Evolutionary conservation across 2,797 vertebrate genomes (phyloP).

Genomic region (Nannoperca australis): DNA sequence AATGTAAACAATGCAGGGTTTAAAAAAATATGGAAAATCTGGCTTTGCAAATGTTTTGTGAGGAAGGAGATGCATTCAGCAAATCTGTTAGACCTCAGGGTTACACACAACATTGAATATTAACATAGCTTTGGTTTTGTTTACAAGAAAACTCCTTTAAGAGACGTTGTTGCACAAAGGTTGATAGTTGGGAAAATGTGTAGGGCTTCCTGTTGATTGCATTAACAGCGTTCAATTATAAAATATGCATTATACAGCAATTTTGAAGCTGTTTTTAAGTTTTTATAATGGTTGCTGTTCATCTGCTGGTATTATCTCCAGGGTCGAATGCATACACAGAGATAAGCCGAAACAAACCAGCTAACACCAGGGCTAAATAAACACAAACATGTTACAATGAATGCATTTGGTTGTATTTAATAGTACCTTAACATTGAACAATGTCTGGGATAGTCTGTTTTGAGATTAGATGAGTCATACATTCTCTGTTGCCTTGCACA

Average conservation of each 20-base stretch:
- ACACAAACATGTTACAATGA: neutral
- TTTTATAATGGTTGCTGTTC: neutral
- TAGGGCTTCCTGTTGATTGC: neutral
- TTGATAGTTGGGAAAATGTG: neutral
- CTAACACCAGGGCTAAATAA: neutral
- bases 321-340: neutral
- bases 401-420: neutral
- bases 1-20: neutral
- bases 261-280: neutral
- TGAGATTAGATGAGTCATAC: constrained; percentile 28
- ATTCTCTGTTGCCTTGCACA: constrained; percentile 1
- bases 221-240: neutral
- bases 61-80: neutral
- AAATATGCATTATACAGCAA: neutral
- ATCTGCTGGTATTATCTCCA: neutral
- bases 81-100: neutral
- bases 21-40: neutral
- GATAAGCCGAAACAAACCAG: neutral
- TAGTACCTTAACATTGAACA: neutral
- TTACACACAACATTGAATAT: neutral
- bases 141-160: neutral
- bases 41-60: neutral
- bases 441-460: constrained; percentile 3
- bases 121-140: neutral
- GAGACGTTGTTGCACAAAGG: neutral